Conservation (phyloP, 2,797 vertebrate genomes). For the Mus minutoides region DNA sequence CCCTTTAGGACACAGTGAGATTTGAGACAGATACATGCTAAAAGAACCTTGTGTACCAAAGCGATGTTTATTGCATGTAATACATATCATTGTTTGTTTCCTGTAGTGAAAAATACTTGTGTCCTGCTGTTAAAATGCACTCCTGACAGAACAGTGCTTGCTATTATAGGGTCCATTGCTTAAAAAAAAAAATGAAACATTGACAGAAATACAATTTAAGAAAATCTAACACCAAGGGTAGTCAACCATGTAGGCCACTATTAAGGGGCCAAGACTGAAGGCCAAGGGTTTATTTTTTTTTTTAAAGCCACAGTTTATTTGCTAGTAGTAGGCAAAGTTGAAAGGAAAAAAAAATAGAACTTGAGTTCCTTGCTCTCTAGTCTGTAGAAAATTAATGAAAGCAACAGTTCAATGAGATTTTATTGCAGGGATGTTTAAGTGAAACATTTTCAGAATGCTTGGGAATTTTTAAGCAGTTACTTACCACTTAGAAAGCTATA, state of each 20-base stretch:
- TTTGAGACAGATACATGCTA: conserved; percentile 89
- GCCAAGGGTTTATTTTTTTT: conserved; percentile 87
- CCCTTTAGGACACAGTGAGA: conserved; percentile 86
- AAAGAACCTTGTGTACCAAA: conserved; percentile 87
- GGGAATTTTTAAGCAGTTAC: conserved; percentile 84
- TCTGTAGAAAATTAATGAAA: conserved; percentile 86
- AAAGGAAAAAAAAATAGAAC: conserved; percentile 63
- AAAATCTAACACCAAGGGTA: conserved; percentile 90
- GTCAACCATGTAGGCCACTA: conserved; percentile 88
- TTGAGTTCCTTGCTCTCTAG: conserved; percentile 78
- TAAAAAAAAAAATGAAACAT: conserved; percentile 84
- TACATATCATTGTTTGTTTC: conserved; percentile 92
- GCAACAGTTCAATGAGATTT: conserved; percentile 85
- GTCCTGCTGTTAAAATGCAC: conserved; percentile 90
- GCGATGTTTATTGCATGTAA: conserved; percentile 90
- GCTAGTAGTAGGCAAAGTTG: conserved; percentile 83
- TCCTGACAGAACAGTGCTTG: conserved; percentile 89
- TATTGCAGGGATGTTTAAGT: conserved; percentile 86
- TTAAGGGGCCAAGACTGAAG: conserved; percentile 90
- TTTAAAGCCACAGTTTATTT: conserved; percentile 83
- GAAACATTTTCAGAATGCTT: conserved; percentile 84
- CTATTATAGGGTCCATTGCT: conserved; percentile 90
- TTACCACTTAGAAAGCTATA: conserved; percentile 74
- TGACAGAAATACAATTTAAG: conserved; percentile 91
- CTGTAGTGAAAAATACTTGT: conserved; percentile 91